phyloP scores from a whole-genome alignment of 2,888 invertebrate species.

The Apamea sordens region DNA sequence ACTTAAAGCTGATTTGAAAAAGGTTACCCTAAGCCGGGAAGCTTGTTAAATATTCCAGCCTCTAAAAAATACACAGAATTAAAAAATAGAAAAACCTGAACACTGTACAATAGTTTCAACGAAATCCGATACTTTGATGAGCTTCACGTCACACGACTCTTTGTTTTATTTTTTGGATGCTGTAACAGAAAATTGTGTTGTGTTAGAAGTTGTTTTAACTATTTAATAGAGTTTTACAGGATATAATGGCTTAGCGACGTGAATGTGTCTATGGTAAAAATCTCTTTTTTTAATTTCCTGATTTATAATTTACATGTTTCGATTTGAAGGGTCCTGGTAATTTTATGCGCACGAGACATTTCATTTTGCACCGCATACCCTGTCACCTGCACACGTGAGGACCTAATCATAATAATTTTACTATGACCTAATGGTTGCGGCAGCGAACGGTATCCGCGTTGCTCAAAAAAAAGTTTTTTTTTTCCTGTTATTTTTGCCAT shows the following conservation, averaged over 20 bases:
- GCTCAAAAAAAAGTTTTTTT: too few species aligned
- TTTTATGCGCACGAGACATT: background rate
- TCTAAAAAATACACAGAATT: background rate
- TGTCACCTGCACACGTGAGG: too few species aligned
- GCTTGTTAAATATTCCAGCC: background rate
- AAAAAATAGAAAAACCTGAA: background rate
- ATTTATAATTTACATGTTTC: background rate
- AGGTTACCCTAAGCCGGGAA: background rate
- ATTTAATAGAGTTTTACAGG: background rate
- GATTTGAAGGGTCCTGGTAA: background rate
- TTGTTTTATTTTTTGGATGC: background rate
- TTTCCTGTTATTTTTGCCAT: too few species aligned
- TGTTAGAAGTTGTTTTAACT: background rate
- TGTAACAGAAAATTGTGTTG: background rate
- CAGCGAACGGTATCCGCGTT: too few species aligned
- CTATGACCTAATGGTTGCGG: too few species aligned
- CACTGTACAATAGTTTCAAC: background rate
- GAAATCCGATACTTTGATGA: slow-evolving; percentile 17
- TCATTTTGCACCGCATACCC: too few species aligned
- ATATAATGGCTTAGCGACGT: background rate
- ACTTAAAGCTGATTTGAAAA: slow-evolving; percentile 21
- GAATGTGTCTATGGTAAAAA: background rate
- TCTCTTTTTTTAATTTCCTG: background rate
- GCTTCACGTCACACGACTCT: background rate
- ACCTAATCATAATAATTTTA: too few species aligned